Evolutionary conservation across 2,797 vertebrate genomes (phyloP).

Genomic region (Sciurus vulgaris): DNA sequence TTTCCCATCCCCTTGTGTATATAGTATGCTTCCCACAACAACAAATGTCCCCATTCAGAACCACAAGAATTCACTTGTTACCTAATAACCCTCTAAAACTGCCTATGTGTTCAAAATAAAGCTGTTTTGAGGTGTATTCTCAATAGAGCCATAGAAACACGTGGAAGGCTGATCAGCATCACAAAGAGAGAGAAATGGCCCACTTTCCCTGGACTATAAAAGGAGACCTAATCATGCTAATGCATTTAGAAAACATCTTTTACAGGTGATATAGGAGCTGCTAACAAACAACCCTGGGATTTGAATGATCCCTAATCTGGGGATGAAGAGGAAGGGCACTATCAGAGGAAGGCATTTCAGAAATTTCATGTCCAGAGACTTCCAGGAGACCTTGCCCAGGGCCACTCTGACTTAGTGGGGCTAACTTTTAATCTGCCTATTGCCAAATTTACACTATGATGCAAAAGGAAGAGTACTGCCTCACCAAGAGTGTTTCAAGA

Average conservation of each 20-base stretch:
- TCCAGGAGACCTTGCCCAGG: background rate
- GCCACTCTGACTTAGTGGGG: background rate
- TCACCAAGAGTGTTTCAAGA: background rate
- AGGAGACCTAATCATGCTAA: conserved; percentile 61
- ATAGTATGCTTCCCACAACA: background rate
- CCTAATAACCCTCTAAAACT: conserved; percentile 11
- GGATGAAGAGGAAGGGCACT: background rate
- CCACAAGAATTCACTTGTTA: background rate
- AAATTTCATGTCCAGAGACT: background rate
- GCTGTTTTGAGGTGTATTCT: background rate
- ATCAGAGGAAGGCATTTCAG: background rate
- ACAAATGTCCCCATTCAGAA: background rate
- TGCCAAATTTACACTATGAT: background rate
- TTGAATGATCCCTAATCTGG: background rate
- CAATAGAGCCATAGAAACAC: background rate
- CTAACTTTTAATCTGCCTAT: background rate
- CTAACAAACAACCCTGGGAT: background rate
- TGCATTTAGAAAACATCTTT: conserved; percentile 40
- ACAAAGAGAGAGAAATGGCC: conserved; percentile 63
- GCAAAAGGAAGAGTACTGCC: background rate
- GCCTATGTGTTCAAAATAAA: conserved; percentile 22
- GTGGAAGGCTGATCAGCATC: conserved; percentile 45
- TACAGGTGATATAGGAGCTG: background rate
- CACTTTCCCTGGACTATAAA: conserved; percentile 40
- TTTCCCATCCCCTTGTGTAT: background rate